phyloP scores from a whole-genome alignment of 2,113 vertebrate species.

The Odocoileus virginianus region DNA sequence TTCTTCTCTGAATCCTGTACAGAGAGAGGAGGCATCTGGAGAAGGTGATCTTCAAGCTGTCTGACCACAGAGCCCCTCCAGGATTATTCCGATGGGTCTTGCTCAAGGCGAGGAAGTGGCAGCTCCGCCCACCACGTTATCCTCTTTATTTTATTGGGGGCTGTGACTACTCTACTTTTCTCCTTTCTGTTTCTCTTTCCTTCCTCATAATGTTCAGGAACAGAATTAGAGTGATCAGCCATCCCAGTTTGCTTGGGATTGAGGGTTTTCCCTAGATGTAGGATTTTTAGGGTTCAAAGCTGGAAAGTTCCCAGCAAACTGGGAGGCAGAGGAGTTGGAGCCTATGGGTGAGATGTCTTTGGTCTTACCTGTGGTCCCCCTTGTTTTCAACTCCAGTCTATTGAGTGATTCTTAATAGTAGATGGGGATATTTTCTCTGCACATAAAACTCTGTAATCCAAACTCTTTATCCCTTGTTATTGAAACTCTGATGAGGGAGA shows the following conservation, averaged over 20 bases:
- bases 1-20: neutral
- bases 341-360: neutral
- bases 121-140: fast-evolving
- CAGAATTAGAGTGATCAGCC: neutral
- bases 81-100: neutral
- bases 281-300: neutral
- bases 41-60: neutral
- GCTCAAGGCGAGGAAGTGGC: neutral
- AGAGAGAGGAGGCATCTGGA: neutral
- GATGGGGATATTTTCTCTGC: neutral
- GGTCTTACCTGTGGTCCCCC: neutral
- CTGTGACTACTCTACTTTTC: no score
- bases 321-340: neutral
- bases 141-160: neutral
- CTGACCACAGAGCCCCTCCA: no score
- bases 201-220: neutral
- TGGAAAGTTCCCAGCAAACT: neutral
- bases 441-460: neutral
- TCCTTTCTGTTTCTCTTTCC: neutral
- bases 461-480: neutral
- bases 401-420: neutral
- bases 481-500: neutral
- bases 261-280: neutral
- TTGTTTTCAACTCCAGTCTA: neutral
- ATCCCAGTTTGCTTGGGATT: neutral